A percentile compares a stretch with the other conserved stretches of the same genome.
Evolutionary conservation across 2,888 invertebrate genomes (phyloP).

Genomic region (Tinea pellionella): DNA sequence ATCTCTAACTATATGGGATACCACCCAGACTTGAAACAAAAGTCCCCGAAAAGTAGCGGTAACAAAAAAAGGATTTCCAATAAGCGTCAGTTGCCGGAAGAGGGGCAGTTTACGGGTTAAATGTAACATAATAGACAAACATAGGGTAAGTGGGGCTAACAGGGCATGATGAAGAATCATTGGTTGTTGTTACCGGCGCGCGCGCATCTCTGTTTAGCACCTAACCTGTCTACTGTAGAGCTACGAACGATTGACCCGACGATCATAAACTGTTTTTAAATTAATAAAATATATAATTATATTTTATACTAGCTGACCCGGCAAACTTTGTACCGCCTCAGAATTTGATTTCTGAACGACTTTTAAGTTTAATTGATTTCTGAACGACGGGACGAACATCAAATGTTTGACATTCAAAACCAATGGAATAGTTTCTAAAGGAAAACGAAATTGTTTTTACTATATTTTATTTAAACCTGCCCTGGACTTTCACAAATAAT

Average conservation of each 20-base stretch:
- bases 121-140: constrained; percentile 53
- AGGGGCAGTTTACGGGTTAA: constrained; percentile 49
- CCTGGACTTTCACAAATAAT: too few species aligned
- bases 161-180: constrained; percentile 34
- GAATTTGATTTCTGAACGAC: too few species aligned
- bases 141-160: constrained; percentile 52
- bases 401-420: too few species aligned
- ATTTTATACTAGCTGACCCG: too few species aligned
- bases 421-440: too few species aligned
- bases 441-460: too few species aligned
- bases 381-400: too few species aligned
- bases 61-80: constrained; percentile 52
- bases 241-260: neutral
- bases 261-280: neutral
- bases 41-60: constrained; percentile 21
- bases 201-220: constrained; percentile 35
- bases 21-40: neutral
- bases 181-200: constrained; percentile 24
- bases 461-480: too few species aligned
- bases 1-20: neutral
- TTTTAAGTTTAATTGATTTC: too few species aligned
- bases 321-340: too few species aligned
- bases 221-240: neutral
- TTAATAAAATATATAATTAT: too few species aligned
- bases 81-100: constrained; percentile 47